These are phyloP conservation scores for Gymnobelideus leadbeateri DNA, from an alignment of 2,113 vertebrate genomes.

Conservation along the genomic window DNA sequence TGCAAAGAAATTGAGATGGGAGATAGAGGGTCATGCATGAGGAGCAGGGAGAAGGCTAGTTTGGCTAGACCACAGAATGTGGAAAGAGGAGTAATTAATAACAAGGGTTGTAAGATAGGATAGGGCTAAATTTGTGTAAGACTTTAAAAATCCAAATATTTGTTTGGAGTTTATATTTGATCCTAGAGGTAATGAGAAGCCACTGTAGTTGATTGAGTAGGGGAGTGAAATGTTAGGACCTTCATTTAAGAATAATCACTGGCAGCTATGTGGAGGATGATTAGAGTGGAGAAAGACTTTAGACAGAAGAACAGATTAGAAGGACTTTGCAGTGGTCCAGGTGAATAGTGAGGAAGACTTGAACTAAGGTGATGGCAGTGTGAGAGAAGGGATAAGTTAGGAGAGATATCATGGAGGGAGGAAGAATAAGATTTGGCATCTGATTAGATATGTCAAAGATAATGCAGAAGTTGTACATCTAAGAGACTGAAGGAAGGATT, in stretches of 20 bases:
- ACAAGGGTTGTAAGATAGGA: not conserved
- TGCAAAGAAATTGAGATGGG: not conserved
- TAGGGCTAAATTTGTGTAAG: not conserved
- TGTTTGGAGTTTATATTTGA: not conserved
- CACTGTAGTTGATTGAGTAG: not conserved
- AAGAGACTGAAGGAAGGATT: not conserved
- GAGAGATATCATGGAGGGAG: not conserved
- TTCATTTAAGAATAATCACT: not conserved
- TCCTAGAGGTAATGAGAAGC: not conserved
- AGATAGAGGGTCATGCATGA: not conserved
- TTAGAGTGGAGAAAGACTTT: not conserved
- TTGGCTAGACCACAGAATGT: not conserved
- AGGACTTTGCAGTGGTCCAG: not conserved
- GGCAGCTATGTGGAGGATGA: not conserved
- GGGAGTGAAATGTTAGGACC: not conserved
- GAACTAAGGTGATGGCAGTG: not conserved
- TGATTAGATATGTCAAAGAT: not conserved
- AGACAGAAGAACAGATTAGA: not conserved
- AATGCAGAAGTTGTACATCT: not conserved
- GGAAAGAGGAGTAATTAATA: not conserved
- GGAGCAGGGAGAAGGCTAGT: not conserved
- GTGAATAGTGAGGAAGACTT: not conserved
- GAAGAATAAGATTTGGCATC: not conserved
- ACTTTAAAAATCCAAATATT: not conserved
- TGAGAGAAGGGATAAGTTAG: not conserved